phyloP scores from a whole-genome alignment of 1,140 invertebrate genomes.

The Anadara kagoshimensis region DNA sequence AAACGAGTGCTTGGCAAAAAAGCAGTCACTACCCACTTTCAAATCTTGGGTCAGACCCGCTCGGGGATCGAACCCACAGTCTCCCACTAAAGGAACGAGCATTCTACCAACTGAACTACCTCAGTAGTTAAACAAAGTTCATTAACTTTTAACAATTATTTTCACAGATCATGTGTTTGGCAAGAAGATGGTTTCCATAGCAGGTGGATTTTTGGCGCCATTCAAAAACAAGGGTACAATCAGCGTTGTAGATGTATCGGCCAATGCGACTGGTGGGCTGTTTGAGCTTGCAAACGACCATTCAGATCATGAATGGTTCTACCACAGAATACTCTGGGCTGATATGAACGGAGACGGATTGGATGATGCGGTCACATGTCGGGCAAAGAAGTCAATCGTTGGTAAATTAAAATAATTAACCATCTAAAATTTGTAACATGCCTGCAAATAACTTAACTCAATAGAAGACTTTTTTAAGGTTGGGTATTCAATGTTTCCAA shows the following conservation, averaged over 20 bases:
- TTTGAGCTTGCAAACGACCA: constrained; percentile 60
- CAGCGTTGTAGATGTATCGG: constrained; percentile 60
- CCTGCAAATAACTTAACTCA: neutral
- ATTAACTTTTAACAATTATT: neutral
- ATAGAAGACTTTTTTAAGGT: neutral
- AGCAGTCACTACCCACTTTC: too few species aligned
- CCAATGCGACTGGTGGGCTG: constrained; percentile 44
- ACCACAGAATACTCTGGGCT: constrained; percentile 70
- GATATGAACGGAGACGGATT: constrained; percentile 72
- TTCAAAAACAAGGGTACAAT: constrained; percentile 67
- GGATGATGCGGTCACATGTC: constrained; percentile 68
- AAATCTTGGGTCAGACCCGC: too few species aligned
- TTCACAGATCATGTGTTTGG: constrained; percentile 34
- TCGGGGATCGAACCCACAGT: too few species aligned
- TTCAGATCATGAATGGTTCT: constrained; percentile 63
- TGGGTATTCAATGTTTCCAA: too few species aligned
- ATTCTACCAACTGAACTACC: too few species aligned
- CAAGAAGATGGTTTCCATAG: constrained; percentile 26
- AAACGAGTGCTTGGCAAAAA: too few species aligned
- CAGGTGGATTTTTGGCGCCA: constrained; percentile 69
- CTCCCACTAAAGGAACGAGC: too few species aligned
- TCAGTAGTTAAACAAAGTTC: too few species aligned
- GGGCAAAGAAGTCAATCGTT: constrained; percentile 35
- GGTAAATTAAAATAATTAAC: neutral
- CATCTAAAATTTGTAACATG: neutral